These are phyloP conservation scores for Bubo scandiacus DNA, from an alignment of 2,113 vertebrate species.

Conservation along the genomic window DNA sequence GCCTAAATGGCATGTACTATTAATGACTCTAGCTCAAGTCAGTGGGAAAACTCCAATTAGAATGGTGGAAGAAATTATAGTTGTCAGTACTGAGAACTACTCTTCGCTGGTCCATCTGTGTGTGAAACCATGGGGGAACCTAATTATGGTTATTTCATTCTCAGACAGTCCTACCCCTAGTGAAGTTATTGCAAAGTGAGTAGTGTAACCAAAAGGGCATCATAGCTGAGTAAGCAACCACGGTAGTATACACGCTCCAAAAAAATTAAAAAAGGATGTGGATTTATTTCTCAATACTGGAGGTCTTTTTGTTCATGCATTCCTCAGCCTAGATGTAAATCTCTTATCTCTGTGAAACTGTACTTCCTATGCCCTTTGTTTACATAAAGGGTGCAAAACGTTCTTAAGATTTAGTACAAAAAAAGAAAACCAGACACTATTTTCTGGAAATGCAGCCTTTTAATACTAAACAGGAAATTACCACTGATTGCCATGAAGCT, in stretches of 20 bases:
- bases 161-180: neutral
- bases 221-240: neutral
- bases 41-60: neutral
- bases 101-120: neutral
- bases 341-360: constrained; percentile 38
- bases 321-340: neutral
- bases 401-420: neutral
- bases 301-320: neutral
- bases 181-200: neutral
- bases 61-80: neutral
- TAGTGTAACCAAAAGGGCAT: neutral
- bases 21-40: neutral
- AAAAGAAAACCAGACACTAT: neutral
- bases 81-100: neutral
- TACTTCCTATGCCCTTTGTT: constrained; percentile 30
- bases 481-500: neutral
- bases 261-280: neutral
- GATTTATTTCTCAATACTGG: neutral
- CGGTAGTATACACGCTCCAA: neutral
- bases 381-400: neutral
- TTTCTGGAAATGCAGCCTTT: constrained; percentile 23
- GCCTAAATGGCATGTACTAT: neutral
- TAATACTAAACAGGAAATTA: neutral
- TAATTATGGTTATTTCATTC: neutral
- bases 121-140: neutral